Percentiles rank a stretch among this genome's conserved stretches.
Conservation (phyloP, 23 tunicate species). For the Pegea sp. region DNA sequence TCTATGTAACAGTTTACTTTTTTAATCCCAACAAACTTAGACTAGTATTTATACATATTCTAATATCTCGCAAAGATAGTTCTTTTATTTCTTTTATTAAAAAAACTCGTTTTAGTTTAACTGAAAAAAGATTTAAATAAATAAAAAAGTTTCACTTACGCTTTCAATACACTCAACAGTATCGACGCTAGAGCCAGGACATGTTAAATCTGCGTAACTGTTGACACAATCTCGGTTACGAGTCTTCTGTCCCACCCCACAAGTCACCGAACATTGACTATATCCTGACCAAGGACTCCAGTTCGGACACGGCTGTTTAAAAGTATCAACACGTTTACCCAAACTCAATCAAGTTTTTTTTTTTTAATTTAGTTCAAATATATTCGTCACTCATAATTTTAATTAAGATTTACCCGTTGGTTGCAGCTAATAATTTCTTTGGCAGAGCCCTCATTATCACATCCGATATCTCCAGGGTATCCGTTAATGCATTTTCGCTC, state of each 20-base stretch:
- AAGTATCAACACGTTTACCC: too few relatives aligned
- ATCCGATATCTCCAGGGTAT: slow-evolving; percentile 28
- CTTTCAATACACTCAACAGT: slow-evolving; percentile 19
- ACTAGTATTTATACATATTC: too few relatives aligned
- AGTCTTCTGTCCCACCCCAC: slow-evolving; percentile 34
- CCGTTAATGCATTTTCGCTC: slow-evolving; percentile 33
- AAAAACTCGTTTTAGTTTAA: too few relatives aligned
- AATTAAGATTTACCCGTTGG: too few relatives aligned
- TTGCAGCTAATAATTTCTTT: not conserved
- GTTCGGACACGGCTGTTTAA: slow-evolving; percentile 32
- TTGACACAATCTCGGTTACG: slow-evolving; percentile 43
- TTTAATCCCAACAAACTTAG: too few relatives aligned
- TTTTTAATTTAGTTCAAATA: too few relatives aligned
- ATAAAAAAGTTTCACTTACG: slow-evolving; percentile 35
- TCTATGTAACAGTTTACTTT: too few relatives aligned
- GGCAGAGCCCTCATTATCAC: slow-evolving; percentile 9
- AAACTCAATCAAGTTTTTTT: too few relatives aligned
- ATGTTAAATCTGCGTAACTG: slow-evolving; percentile 8
- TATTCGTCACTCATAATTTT: too few relatives aligned
- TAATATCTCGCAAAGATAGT: too few relatives aligned
- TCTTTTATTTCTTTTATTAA: too few relatives aligned
- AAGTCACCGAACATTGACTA: slow-evolving; percentile 54
- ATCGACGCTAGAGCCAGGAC: slow-evolving; percentile 32
- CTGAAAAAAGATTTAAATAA: too few relatives aligned
- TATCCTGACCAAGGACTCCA: slow-evolving; percentile 71